Conservation (phyloP, 2,113 vertebrate species). For the Danio rerio region DNA sequence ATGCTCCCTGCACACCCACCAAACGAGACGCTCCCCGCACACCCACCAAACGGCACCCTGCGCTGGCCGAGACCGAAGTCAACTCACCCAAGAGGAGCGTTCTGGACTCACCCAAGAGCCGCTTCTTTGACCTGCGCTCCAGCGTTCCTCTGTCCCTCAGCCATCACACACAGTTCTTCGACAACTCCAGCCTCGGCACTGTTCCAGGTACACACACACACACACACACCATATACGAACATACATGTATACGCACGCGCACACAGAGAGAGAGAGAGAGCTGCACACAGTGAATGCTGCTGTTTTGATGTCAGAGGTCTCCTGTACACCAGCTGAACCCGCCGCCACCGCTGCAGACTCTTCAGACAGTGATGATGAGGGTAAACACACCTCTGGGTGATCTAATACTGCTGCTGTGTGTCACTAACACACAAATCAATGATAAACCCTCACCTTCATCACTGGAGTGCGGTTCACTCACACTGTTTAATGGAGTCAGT, state of each 20-base stretch:
- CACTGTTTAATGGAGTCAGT: too few relatives aligned
- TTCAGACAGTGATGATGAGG: slow-evolving; percentile 51
- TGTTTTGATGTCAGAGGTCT: slow-evolving; percentile 61
- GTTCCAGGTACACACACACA: slow-evolving; percentile 64
- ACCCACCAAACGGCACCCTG: slow-evolving; percentile 60
- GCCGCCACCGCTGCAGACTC: not conserved
- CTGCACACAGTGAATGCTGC: too few relatives aligned
- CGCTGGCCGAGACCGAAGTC: slow-evolving; percentile 26
- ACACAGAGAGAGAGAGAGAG: not conserved
- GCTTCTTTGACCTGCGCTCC: slow-evolving; percentile 64
- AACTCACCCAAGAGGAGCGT: slow-evolving; percentile 66
- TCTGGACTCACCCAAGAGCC: slow-evolving; percentile 69
- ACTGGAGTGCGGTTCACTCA: too few relatives aligned
- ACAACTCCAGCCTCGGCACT: slow-evolving; percentile 73
- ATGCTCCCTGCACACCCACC: slow-evolving; percentile 57
- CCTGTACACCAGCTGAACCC: not conserved
- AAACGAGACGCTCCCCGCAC: slow-evolving; percentile 54
- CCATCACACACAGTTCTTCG: slow-evolving; percentile 74
- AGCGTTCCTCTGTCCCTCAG: slow-evolving; percentile 46
- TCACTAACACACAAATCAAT: not conserved
- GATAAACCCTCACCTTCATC: too few relatives aligned
- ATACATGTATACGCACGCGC: not conserved
- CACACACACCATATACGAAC: too few relatives aligned
- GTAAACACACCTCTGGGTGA: slow-evolving; percentile 58
- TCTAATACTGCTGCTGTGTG: not conserved